Evolutionary conservation across 1,140 invertebrate genomes (phyloP).

Genomic region (Scaptomyza pallida): DNA sequence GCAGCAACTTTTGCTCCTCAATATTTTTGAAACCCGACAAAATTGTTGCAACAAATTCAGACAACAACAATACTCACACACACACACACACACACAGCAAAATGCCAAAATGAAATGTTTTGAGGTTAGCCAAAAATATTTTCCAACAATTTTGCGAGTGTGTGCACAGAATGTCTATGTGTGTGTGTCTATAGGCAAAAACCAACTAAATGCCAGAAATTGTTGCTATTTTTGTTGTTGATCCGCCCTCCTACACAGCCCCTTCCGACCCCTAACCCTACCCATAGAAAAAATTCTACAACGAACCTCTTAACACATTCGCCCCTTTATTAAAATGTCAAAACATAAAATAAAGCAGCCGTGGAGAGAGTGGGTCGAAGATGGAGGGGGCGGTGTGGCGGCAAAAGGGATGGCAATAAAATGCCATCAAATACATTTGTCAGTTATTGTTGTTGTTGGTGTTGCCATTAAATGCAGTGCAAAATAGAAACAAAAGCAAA

Average conservation of each 20-base stretch:
- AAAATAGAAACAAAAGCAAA: constrained; percentile 52
- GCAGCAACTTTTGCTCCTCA: constrained; percentile 60
- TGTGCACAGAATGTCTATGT: constrained; percentile 1
- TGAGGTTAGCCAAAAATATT: constrained; percentile 78
- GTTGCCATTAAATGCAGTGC: constrained; percentile 58
- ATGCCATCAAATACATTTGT: constrained; percentile 45
- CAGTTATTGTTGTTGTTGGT: constrained; percentile 16
- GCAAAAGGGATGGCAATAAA: constrained; percentile 43
- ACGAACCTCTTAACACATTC: constrained; percentile 3
- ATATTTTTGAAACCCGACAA: constrained; percentile 69
- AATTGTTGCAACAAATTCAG: constrained; percentile 72
- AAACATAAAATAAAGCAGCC: constrained; percentile 44
- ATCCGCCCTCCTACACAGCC: neutral
- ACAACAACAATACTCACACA: constrained; percentile 52
- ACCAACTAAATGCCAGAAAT: constrained; percentile 58
- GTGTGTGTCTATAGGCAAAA: constrained; percentile 36
- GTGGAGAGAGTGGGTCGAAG: neutral
- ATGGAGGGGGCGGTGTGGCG: neutral
- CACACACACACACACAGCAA: constrained; percentile 20
- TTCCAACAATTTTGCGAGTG: constrained; percentile 45
- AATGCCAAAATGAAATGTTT: constrained; percentile 72
- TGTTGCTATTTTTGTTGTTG: constrained; percentile 19
- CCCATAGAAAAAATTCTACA: neutral
- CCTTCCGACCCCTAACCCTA: neutral
- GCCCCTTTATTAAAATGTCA: constrained; percentile 78